phyloP scores from a whole-genome alignment of 2,797 vertebrate genomes.

The Atherinosoma microstoma region DNA sequence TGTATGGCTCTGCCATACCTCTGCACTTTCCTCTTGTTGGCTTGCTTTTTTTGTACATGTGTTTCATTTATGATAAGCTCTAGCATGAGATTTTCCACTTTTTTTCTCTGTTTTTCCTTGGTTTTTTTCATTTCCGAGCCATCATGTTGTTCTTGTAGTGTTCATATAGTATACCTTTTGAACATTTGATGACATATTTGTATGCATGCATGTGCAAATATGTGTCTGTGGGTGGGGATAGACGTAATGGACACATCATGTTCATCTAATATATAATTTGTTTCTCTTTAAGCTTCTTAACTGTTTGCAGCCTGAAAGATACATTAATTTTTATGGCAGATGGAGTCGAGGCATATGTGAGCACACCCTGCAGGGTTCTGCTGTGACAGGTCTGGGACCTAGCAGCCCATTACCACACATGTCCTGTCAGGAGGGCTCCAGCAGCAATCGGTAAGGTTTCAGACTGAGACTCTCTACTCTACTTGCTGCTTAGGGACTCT shows the following conservation, averaged over 20 bases:
- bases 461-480: slow-evolving; percentile 24
- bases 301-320: slow-evolving; percentile 7
- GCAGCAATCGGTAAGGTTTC: slow-evolving; percentile 26
- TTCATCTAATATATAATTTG: background rate
- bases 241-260: background rate
- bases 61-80: slow-evolving; percentile 23
- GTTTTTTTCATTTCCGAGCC: background rate
- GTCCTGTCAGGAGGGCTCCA: slow-evolving; percentile 41
- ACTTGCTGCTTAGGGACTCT: slow-evolving; percentile 18
- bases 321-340: slow-evolving; percentile 26
- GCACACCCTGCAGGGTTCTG: slow-evolving; percentile 37
- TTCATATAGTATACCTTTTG: background rate
- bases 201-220: background rate
- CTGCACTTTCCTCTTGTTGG: slow-evolving; percentile 22
- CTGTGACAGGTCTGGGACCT: slow-evolving; percentile 53
- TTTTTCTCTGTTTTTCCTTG: background rate
- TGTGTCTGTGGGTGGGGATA: background rate
- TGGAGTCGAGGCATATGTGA: slow-evolving; percentile 37
- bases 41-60: slow-evolving; percentile 12
- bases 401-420: slow-evolving; percentile 63
- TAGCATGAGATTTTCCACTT: background rate
- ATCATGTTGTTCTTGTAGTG: too few species aligned
- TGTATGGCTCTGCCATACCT: slow-evolving; percentile 31
- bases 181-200: background rate
- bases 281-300: background rate